phyloP scores from a whole-genome alignment of 2,888 invertebrate species.

The Diploptera punctata region DNA sequence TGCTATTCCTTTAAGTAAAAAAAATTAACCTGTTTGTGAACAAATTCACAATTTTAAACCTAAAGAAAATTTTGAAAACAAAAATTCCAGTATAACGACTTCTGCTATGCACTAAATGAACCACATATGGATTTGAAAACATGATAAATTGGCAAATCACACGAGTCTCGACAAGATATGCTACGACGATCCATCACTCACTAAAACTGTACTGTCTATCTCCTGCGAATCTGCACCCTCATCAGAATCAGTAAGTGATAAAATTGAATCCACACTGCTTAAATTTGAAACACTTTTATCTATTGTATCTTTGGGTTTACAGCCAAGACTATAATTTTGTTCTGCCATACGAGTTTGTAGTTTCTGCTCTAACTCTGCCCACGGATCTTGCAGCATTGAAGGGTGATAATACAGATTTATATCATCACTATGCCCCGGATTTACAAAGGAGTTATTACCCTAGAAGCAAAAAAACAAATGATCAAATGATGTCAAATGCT shows the following conservation, averaged over 20 bases:
- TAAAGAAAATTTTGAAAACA: no score
- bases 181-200: conserved; percentile 29
- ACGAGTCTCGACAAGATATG: background rate
- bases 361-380: conserved; percentile 40
- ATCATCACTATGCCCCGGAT: conserved; percentile 21
- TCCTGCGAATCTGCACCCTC: conserved; percentile 26
- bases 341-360: background rate
- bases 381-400: conserved; percentile 43
- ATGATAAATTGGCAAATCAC: no score
- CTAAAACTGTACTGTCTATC: conserved; percentile 10
- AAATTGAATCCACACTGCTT: conserved; percentile 2
- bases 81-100: no score
- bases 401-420: conserved; percentile 41
- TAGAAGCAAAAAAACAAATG: conserved; percentile 29
- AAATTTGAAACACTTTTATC: conserved; percentile 4
- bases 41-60: no score
- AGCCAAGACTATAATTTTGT: conserved; percentile 6
- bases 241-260: conserved; percentile 25
- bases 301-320: background rate
- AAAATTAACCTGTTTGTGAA: no score
- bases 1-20: no score
- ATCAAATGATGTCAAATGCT: background rate
- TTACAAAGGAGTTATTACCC: conserved; percentile 13
- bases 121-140: no score
- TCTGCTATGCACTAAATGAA: no score